Base-by-base conservation (phyloP, 2,888 invertebrate genomes). In the Villa cingulata region DNA sequence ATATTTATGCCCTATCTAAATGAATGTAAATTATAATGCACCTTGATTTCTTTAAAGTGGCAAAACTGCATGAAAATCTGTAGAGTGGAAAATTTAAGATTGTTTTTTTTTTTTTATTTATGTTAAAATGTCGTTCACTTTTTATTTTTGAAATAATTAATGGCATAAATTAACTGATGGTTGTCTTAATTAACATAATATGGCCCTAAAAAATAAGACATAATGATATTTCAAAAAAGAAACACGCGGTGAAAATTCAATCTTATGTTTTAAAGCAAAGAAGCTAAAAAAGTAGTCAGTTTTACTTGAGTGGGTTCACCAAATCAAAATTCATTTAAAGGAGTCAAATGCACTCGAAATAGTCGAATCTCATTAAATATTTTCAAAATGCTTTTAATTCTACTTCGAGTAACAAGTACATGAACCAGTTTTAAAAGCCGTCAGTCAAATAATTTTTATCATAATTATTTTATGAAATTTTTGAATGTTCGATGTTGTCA, bases 111-210 rank as follows among this genome's bases (percentile, higher is more conserved):
- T n/a, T n/a, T 23, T 23, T 14, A 14, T 5, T 36, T 36, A 14
- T 36, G 9, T 36, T 17, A 32, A 43, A 36, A 40, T 46, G 45
- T 46, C 45, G 41, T 40, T 46, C 45, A 32, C 29, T 12, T 32
- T 32, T 32, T 32, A 12, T 32, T 46, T 46, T 46, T 46, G 41
- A 46, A 46, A 46, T 50, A 52, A 52, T 50, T 48, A 52, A 52
- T 48, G 48, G 46, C 50, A 50, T 52, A 52, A 52, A 50, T 52
- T 52, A 50, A 48, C 43, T 46, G 27, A 48, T 37, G 52, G 50
- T 50, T 48, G 48, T 52, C 52, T 52, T 52, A 52, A 52, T 52
- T 52, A 52, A 41, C 46, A 41, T 42, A 46, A 46, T 41, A 23
- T 46, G 37, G 41, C 27, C 29, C 37, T 12, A 16, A 46, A n/a